Percentiles rank a stretch among this genome's conserved stretches.
Evolutionary conservation across 92 coral and sea anemone genomes (phyloP).

Genomic region (Epizoanthus rinbou): DNA sequence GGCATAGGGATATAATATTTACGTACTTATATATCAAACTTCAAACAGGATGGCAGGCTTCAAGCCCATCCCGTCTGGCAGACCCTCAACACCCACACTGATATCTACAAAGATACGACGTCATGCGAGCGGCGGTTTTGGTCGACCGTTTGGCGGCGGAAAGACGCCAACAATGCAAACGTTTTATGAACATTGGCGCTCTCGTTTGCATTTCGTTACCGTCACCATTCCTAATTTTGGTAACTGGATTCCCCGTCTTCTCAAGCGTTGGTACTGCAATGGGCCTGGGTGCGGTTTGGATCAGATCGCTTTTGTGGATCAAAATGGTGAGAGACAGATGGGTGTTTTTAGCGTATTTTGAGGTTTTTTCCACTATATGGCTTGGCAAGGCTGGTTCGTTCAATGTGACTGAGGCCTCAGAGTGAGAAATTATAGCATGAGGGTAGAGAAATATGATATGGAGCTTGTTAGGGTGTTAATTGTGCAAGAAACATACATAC

Average conservation of each 20-base stretch:
- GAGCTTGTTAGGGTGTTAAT: no score
- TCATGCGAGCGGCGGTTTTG: background rate
- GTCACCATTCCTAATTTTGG: constrained; percentile 86
- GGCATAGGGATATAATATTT: no score
- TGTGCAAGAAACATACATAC: no score
- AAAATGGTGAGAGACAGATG: constrained; percentile 55
- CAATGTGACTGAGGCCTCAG: no score
- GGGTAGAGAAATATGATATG: no score
- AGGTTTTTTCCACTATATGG: no score
- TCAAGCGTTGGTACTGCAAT: constrained; percentile 89
- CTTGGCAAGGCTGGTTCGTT: no score
- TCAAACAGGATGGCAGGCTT: constrained; percentile 20
- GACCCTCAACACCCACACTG: background rate
- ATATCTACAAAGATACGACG: background rate
- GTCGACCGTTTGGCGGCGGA: constrained; percentile 32
- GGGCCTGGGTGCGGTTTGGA: constrained; percentile 90
- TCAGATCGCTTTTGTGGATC: constrained; percentile 83
- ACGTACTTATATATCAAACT: no score
- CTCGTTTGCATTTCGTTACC: constrained; percentile 76
- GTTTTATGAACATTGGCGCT: constrained; percentile 57
- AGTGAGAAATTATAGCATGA: no score
- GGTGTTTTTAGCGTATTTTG: no score
- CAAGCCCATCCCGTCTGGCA: background rate
- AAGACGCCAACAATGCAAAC: constrained; percentile 5
- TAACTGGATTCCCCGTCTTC: constrained; percentile 95